Base-by-base conservation (phyloP, 1,140 invertebrate species). In the Vollenhovia emeryi region DNA sequence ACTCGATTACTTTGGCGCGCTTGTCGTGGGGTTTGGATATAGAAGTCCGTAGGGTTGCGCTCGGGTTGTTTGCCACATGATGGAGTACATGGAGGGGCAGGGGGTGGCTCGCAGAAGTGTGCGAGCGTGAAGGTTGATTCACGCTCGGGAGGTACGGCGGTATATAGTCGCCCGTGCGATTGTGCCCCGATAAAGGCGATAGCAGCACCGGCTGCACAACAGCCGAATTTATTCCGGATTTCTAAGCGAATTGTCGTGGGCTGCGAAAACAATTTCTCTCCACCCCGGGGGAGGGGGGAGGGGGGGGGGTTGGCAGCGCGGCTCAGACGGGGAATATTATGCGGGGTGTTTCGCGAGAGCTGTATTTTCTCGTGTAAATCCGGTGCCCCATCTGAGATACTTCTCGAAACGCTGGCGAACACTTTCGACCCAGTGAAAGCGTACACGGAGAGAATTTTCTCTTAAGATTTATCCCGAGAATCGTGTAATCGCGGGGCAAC, bases 111-210 rank as follows among this genome's bases (percentile, higher is more conserved):
- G 48, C 18, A 6, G 52, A 52, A 40, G 57, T 86, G 66, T 57
- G 87, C 69, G 57, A 74, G 87, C 78, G 85, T 84, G 59, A 89
- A 84, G 60, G 88, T 89, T 89, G 87, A 89, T 89, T 89, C 78
- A 86, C 84, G 52, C 78, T 78, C 62, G 21, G 21, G n/a, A n/a
- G 69, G 30, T 87, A 87, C 68, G 50, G 50, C 40, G 40, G 48
- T 88, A 80, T 88, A 80, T 69, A 87, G 74, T 57, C 9, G 48
- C 21, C 57, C 55, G 50, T 76, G 21, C 71, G 62, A 57, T 60
- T 74, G 71, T 75, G 62, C 21, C 52, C 55, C 43, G 82, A 88
- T 82, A 85, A 85, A 80, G 50, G n/a, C 64, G 57, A 84, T 76
- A 84, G 36, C 52, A n/a, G 69, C 76, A 43, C 18, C 48, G 27